These are phyloP conservation scores for Apamea sordens DNA, from an alignment of 2,888 invertebrate species.

Conservation along the genomic window DNA sequence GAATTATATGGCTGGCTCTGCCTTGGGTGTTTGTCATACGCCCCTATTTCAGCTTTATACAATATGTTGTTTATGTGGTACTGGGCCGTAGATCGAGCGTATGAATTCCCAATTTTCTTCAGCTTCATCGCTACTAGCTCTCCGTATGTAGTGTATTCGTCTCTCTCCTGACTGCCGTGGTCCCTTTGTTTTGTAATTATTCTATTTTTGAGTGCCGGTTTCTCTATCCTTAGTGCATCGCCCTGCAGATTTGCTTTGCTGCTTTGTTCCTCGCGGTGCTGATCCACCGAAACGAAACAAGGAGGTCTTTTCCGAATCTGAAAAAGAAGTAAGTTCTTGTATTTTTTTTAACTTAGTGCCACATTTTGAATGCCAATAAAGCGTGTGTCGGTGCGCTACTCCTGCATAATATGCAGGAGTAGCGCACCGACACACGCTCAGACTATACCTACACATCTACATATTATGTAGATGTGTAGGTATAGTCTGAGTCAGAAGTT, in stretches of 20 bases:
- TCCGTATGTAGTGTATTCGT: slow-evolving; percentile 46
- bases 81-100: slow-evolving; percentile 50
- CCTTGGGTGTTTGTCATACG: slow-evolving; percentile 17
- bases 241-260: not conserved
- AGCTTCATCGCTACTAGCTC: slow-evolving; percentile 49
- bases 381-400: not conserved
- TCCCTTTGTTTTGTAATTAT: not conserved
- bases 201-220: not conserved
- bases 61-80: slow-evolving; percentile 46
- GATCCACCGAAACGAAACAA: slow-evolving; percentile 29
- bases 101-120: slow-evolving; percentile 28
- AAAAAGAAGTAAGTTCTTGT: not conserved
- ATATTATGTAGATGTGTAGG: not conserved
- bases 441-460: too few species aligned
- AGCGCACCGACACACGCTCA: too few species aligned
- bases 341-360: not conserved
- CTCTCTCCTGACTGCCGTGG: not conserved
- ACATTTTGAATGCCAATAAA: not conserved
- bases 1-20: not conserved
- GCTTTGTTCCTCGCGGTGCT: not conserved
- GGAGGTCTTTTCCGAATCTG: slow-evolving; percentile 18
- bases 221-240: slow-evolving; percentile 8
- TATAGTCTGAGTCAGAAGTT: not conserved
- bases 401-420: too few species aligned
- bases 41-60: slow-evolving; percentile 50